Percentiles rank a stretch among this genome's conserved stretches.
Conservation (phyloP, 2,113 vertebrate genomes). For the Cranoglanis bouderius region DNA sequence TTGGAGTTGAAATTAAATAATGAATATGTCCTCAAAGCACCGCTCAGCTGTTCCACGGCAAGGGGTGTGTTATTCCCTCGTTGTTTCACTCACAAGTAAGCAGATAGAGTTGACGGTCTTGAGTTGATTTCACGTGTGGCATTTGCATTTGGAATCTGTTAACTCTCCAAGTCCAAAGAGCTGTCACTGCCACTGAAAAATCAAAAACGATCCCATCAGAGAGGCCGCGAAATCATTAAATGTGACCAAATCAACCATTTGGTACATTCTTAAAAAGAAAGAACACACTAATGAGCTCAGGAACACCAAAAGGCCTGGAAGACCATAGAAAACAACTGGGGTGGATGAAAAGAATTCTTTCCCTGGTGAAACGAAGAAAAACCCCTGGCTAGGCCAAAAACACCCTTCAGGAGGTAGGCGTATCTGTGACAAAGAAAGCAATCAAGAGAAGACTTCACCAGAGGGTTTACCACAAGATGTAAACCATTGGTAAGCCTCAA, state of each 20-base stretch:
- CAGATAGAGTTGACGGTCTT: background rate
- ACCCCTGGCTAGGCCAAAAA: background rate
- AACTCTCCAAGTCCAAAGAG: background rate
- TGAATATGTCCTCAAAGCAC: background rate
- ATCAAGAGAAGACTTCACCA: background rate
- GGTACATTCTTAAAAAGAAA: background rate
- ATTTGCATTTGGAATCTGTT: background rate
- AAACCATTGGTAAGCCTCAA: background rate
- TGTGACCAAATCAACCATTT: background rate
- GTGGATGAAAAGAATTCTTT: background rate
- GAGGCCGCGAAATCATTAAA: background rate
- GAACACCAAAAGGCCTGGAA: background rate
- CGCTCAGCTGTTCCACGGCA: background rate
- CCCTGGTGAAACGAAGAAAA: background rate
- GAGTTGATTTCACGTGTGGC: background rate
- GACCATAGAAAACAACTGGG: background rate
- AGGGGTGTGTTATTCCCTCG: background rate
- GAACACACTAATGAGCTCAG: background rate
- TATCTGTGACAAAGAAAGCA: background rate
- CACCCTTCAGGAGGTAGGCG: background rate
- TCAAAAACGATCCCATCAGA: background rate
- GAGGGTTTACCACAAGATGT: background rate
- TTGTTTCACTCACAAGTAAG: background rate
- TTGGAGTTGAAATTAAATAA: background rate
- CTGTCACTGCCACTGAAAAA: background rate